These are phyloP conservation scores for Nycticorax nycticorax DNA, from an alignment of 2,113 vertebrate genomes.

Conservation along the genomic window DNA sequence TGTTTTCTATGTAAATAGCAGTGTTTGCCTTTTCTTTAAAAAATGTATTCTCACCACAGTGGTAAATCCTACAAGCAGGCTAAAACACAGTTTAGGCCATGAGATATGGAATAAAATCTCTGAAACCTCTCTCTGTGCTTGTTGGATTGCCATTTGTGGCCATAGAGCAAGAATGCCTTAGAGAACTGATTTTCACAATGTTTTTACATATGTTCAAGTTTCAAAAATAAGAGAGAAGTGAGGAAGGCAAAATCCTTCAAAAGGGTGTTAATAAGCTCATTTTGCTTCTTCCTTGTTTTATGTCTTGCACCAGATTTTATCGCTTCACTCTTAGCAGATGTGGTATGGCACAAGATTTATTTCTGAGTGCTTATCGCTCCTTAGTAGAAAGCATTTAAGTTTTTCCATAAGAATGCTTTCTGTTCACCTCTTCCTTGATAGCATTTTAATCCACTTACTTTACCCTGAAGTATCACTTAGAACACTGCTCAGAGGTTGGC, in stretches of 20 bases:
- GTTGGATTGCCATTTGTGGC: neutral
- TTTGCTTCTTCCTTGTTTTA: neutral
- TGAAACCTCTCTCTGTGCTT: neutral
- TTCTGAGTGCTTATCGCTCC: neutral
- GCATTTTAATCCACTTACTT: constrained; percentile 2
- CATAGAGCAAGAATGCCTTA: neutral
- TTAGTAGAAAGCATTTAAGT: neutral
- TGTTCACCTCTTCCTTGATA: neutral
- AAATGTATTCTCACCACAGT: neutral
- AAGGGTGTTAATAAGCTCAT: neutral
- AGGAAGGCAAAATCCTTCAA: neutral
- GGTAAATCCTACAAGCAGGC: constrained; percentile 20
- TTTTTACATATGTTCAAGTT: neutral
- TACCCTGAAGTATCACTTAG: neutral
- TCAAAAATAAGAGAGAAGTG: neutral
- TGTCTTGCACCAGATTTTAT: neutral
- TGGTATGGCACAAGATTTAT: neutral
- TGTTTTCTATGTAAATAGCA: constrained; percentile 39
- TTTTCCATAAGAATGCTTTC: constrained; percentile 3
- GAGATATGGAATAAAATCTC: neutral
- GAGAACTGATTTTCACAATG: neutral
- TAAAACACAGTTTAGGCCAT: neutral
- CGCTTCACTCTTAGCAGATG: neutral
- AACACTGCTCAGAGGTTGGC: neutral
- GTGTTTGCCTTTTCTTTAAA: constrained; percentile 14